These are phyloP conservation scores for Tapirus indicus DNA, from an alignment of 2,797 vertebrate species.

Conservation along the genomic window DNA sequence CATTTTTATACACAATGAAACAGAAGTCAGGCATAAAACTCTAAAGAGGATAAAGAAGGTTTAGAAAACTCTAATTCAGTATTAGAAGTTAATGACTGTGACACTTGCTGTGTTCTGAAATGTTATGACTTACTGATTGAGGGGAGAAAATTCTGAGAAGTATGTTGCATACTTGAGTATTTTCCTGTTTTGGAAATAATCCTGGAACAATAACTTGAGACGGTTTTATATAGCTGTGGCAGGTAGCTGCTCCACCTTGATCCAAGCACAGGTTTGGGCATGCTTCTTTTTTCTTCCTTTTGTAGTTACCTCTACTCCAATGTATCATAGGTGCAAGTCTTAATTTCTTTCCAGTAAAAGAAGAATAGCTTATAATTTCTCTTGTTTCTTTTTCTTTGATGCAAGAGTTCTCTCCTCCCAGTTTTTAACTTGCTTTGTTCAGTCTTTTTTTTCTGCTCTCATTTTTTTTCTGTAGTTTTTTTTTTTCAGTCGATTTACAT, in stretches of 20 bases:
- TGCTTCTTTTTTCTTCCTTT: constrained; percentile 55
- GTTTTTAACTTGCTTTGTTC: constrained; percentile 76
- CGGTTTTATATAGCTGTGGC: constrained; percentile 68
- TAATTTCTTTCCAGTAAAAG: constrained; percentile 77
- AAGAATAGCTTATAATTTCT: constrained; percentile 81
- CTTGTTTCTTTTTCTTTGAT: constrained; percentile 81
- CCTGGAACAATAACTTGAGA: constrained; percentile 78
- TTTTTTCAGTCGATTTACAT: constrained; percentile 64
- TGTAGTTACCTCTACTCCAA: constrained; percentile 54
- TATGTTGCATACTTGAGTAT: constrained; percentile 30
- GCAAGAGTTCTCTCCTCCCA: constrained; percentile 56
- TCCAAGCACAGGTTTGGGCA: constrained; percentile 31
- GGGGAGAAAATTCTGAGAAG: constrained; percentile 77
- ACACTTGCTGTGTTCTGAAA: constrained; percentile 78
- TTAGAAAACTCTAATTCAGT: constrained; percentile 79
- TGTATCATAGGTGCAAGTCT: constrained; percentile 68
- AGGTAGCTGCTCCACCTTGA: constrained; percentile 65
- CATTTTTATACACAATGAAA: constrained; percentile 70
- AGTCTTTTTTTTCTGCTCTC: constrained; percentile 49
- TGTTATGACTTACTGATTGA: constrained; percentile 79
- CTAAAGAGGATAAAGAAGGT: constrained; percentile 69
- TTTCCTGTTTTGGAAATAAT: constrained; percentile 78
- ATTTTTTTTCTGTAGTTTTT: neutral
- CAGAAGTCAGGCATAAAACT: constrained; percentile 71
- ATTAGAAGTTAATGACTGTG: constrained; percentile 83